A percentile compares a stretch with the other conserved stretches of the same genome.
phyloP scores from a whole-genome alignment of 2,888 invertebrate species.

The Calephelis perditalis region DNA sequence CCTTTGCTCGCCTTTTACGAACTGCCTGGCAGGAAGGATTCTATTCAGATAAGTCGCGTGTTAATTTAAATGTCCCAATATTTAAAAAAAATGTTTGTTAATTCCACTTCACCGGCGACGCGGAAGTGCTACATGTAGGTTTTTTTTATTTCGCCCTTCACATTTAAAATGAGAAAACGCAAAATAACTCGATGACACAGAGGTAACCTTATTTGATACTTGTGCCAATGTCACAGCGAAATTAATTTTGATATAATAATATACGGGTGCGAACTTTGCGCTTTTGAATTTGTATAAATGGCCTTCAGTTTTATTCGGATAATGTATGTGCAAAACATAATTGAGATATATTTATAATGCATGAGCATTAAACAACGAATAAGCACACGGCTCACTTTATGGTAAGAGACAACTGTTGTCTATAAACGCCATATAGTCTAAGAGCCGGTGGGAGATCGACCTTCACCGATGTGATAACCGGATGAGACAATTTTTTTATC shows the following conservation, averaged over 20 bases:
- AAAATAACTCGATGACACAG: conserved; percentile 12
- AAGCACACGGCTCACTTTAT: no score
- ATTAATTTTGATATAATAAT: neutral
- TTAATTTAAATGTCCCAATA: neutral
- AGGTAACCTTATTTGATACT: conserved; percentile 12
- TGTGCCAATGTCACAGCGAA: conserved; percentile 5
- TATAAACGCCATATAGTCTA: no score
- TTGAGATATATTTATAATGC: no score
- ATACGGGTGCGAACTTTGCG: neutral
- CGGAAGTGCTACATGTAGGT: neutral
- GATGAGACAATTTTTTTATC: no score
- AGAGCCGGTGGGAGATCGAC: no score
- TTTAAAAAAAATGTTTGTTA: neutral
- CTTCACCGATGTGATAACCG: no score
- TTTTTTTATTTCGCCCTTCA: conserved; percentile 8
- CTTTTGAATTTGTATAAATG: conserved; percentile 4
- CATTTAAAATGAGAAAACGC: conserved; percentile 11
- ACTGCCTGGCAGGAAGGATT: no score
- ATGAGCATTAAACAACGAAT: neutral
- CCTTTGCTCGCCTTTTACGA: no score
- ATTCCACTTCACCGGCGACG: neutral
- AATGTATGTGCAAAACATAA: no score
- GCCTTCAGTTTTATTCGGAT: neutral
- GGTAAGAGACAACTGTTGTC: no score
- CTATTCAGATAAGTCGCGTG: neutral